Base-by-base conservation (phyloP, 2,113 vertebrate genomes). In the Sinocyclocheilus rhinocerous region DNA sequence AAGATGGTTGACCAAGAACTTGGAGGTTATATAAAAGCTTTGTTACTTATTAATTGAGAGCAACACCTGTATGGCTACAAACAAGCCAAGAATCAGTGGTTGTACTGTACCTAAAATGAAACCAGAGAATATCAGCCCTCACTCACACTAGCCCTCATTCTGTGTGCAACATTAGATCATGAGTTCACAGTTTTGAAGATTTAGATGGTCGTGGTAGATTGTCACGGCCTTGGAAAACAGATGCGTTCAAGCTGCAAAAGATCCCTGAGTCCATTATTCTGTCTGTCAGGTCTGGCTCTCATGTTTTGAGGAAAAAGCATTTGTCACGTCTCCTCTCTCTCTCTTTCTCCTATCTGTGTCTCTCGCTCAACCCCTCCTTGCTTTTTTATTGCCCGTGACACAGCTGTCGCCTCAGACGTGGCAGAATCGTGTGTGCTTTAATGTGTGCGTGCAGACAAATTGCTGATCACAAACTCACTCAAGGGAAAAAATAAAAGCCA, bases 331-430 rank as follows among this genome's bases (percentile, higher is more conserved):
- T 86, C 85, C 89, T 83, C 72, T 82, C 85, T 86, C 87, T 90
- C 42, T 76, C 83, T 65, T 33, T 72, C 65, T 63, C 55, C 84
- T 81, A 57, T 75, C 83, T 29, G 42, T 84, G 48, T 79, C 67
- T 65, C 45, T 87, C 78, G 76, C 76, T 77, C 76, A 77, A 55
- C 87, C 87, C 83, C 79, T 61, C 87, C 81, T 50, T n/a, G 85
- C 88, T 87, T 77, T 83, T 93, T 92, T 89, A 91, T 87, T 90
- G 87, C 89, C 87, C 90, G 84, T 86, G 87, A 86, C 90, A 84
- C 90, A 92, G 92, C 91, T 94, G 91, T 92, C 91, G 80, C 89
- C 88, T 91, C 87, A 87, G 90, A 92, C 88, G 75, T 80, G 79
- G 85, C n/a, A 81, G 76, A 79, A 72, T 70, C 29, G 67, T 67